Evolutionary conservation across 35 echinoderm and acorn worm species (phyloP), one percentile per base, ranked within the genome.

Genomic region (Stichopus chloronotus): DNA sequence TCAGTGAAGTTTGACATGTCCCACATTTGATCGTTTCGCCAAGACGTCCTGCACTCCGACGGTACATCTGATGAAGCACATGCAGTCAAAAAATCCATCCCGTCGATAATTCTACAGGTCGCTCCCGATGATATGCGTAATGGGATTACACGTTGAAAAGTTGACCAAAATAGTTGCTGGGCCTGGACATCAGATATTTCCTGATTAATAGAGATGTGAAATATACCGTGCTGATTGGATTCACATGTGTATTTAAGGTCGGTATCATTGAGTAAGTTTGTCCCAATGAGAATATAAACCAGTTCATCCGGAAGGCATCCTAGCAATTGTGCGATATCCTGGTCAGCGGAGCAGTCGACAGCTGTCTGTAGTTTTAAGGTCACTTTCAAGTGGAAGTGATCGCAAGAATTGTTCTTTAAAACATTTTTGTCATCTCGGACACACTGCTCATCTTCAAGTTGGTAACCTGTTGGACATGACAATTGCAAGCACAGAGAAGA

Each of bases 321-420:
- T 0, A 13, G 14, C 14, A 79, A 79, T 13, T 19, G 6, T 79
- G 77, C 20, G 22, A 79, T 17, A 79, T 13, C 14, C 77, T 19
- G 14, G 20, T 79, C 77, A 79, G 14, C 8, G 0, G 30, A 19
- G 22, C 77, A 79, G 14, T 13, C 5, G 14, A 79, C 22, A 25
- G 22, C 22, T 79, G 77, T 79, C 77, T 79, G 14, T 79, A 79
- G 77, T 21, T 13, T 79, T 13, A 79, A 79, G 9, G 77, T 79
- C 22, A 79, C 77, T 79, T 13, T 79, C 24, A 79, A 21, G 22
- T 19, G 77, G 77, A 79, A 79, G 14, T 79, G 14, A 5, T 52
- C 77, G 77, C 77, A 79, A 13, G 22, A 79, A 43, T 43, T 43
- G 30, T 43, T 43, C 30, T 43, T 43, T 43, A 43, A 43, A 43